phyloP scores from a whole-genome alignment of 2,113 vertebrate species.

The Perca fluviatilis region DNA sequence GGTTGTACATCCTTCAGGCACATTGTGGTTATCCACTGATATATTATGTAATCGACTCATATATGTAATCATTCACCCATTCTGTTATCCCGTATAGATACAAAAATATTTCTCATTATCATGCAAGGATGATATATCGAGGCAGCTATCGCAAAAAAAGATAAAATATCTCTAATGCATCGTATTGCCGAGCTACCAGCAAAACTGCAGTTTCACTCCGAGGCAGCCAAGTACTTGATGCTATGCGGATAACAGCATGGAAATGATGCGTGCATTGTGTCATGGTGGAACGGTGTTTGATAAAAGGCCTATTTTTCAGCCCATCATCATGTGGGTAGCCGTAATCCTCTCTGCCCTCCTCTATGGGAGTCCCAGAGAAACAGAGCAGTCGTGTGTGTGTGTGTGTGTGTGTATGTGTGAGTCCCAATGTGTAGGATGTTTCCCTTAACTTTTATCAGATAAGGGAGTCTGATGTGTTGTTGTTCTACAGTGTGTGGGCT shows the following conservation, averaged over 20 bases:
- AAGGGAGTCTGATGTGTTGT: conserved; percentile 60
- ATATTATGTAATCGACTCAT: conserved; percentile 41
- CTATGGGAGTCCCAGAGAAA: conserved; percentile 62
- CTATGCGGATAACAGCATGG: conserved; percentile 63
- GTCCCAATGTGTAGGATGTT: conserved; percentile 46
- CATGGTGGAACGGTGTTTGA: conserved; percentile 71
- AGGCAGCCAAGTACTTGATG: conserved; percentile 55
- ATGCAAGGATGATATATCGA: not conserved
- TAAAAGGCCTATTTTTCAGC: conserved; percentile 79
- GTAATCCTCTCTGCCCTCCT: conserved; percentile 74
- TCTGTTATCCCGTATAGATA: conserved; percentile 25
- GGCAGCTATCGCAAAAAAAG: not conserved
- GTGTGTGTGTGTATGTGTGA: conserved; percentile 20
- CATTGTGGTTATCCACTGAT: conserved; percentile 33
- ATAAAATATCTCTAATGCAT: conserved; percentile 25
- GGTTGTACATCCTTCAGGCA: conserved; percentile 46
- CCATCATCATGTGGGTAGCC: conserved; percentile 78
- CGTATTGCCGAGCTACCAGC: conserved; percentile 20
- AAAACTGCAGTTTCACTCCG: conserved; percentile 54
- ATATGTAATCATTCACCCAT: conserved; percentile 48
- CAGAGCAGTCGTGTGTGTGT: conserved; percentile 25
- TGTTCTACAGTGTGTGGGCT: conserved; percentile 66
- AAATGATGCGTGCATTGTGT: conserved; percentile 76
- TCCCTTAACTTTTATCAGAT: conserved; percentile 72
- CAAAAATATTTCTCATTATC: conserved; percentile 1